Evolutionary conservation across 1,140 invertebrate species (phyloP), one percentile per base, ranked within the genome.

Genomic region (Pogonomyrmex californicus): DNA sequence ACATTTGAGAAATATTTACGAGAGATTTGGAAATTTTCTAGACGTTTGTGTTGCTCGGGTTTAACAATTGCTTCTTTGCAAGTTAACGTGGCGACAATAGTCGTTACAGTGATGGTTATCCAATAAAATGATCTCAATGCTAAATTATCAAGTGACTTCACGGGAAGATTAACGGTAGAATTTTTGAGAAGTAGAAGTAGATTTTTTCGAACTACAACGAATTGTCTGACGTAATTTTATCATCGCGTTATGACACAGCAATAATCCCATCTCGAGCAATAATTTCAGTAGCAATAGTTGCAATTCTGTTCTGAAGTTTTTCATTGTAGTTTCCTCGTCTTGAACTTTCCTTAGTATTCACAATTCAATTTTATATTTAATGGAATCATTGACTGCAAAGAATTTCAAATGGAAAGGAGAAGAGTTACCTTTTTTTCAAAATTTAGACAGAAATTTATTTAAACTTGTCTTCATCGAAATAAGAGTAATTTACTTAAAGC

Each of bases 251-350:
- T 49, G 14, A 23, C 10, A 49, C 10, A 65, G 77, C 77, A 79
- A 68, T 79, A 79, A 79, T 68, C 2, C 30, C 2, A 68, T 7
- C 38, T 54, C 47, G 36, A 79, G 77, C 77, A 68, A 79, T 79
- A 79, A 68, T 47, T 79, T 68, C 12, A 49, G n/a, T 51, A 79
- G 63, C 33, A 54, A 79, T 77, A 44, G 56, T n/a, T n/a, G 30
- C 56, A 12, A 2, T 62, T 62, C 44, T 33, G 23, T 30, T 47
- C 5, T 44, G 23, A 44, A 12, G 0, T 47, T 4, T 77, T 62
- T 44, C 1, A 62, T 76, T 14, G 33, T 33, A 36, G 4, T 51
- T 23, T 54, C 9, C 1, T 51, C 5, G 12, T 9, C 10, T 33
- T 56, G 30, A 75, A 54, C 10, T 73, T 56, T 23, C 6, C 2